A percentile compares a stretch with the other conserved stretches of the same genome.
Conservation (phyloP, 2,797 vertebrate species). For the Pangasius mekongensis region DNA sequence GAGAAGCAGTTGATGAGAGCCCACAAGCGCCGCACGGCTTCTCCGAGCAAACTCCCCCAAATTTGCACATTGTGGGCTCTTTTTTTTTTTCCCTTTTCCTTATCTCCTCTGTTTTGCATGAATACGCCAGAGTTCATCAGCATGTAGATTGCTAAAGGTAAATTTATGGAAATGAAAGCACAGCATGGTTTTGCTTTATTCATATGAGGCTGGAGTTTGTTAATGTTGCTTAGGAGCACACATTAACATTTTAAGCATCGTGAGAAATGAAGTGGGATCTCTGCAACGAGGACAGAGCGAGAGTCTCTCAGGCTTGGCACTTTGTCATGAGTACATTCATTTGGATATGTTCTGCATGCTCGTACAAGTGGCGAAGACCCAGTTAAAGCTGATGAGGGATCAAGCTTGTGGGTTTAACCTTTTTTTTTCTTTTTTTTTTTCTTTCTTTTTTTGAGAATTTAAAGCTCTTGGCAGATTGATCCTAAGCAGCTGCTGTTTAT, state of each 20-base stretch:
- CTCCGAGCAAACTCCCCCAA: conserved; percentile 25
- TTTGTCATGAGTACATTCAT: background rate
- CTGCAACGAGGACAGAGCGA: conserved; percentile 12
- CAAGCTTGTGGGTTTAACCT: conserved; percentile 1
- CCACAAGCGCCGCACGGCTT: conserved; percentile 39
- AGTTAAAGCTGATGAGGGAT: conserved; percentile 8
- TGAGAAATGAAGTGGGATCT: conserved; percentile 36
- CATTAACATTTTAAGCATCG: conserved; percentile 51
- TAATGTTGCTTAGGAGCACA: conserved; percentile 39
- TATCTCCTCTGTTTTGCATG: conserved; percentile 66
- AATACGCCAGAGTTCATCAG: conserved; percentile 74
- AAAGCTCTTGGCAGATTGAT: background rate
- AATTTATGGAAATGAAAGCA: conserved; percentile 74
- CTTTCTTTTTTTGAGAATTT: background rate
- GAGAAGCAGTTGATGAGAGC: conserved; percentile 44
- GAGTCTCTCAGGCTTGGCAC: conserved; percentile 29
- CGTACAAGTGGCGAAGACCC: background rate
- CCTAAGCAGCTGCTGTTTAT: background rate
- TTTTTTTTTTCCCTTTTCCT: conserved; percentile 18
- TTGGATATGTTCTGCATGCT: background rate
- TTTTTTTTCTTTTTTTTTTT: background rate
- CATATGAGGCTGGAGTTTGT: conserved; percentile 45
- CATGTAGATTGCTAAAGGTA: conserved; percentile 78
- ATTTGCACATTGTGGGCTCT: conserved; percentile 36
- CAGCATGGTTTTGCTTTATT: conserved; percentile 53